Percentiles rank a stretch among this genome's conserved stretches.
Conservation (phyloP, 2,797 vertebrate species). For the Pangasius macronema region DNA sequence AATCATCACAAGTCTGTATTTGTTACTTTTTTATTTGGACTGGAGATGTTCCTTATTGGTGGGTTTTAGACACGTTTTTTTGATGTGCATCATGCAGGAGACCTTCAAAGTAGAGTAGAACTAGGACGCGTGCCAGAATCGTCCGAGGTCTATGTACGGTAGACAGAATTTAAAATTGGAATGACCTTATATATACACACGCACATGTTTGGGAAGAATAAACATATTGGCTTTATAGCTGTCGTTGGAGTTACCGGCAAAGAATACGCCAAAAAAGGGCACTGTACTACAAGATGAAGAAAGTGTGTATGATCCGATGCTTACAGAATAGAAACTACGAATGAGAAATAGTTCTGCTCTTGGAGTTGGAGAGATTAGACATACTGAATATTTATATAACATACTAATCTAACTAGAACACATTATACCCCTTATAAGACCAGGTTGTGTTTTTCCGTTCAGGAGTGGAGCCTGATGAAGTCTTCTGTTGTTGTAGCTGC, state of each 20-base stretch:
- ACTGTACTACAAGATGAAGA: neutral
- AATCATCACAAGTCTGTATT: slow-evolving; percentile 3
- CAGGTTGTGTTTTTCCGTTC: neutral
- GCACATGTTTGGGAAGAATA: slow-evolving; percentile 10
- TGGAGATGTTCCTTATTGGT: neutral
- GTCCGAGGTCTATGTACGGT: neutral
- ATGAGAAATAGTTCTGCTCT: neutral
- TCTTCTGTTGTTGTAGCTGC: neutral
- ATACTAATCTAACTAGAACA: neutral
- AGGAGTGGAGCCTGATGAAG: neutral
- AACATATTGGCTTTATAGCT: slow-evolving; percentile 24
- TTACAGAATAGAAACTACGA: neutral
- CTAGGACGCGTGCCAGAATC: neutral
- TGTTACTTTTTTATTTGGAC: neutral
- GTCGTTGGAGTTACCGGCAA: neutral
- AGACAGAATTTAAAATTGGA: slow-evolving; percentile 34
- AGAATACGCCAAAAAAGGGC: neutral
- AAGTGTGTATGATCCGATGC: neutral
- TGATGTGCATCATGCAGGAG: neutral
- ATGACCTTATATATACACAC: neutral
- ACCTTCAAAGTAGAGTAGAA: neutral
- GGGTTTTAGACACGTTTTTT: neutral
- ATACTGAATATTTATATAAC: neutral
- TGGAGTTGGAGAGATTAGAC: neutral
- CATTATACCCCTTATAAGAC: neutral